Evolutionary conservation across 2,888 invertebrate species (phyloP).

Genomic region (Caprella mutica): DNA sequence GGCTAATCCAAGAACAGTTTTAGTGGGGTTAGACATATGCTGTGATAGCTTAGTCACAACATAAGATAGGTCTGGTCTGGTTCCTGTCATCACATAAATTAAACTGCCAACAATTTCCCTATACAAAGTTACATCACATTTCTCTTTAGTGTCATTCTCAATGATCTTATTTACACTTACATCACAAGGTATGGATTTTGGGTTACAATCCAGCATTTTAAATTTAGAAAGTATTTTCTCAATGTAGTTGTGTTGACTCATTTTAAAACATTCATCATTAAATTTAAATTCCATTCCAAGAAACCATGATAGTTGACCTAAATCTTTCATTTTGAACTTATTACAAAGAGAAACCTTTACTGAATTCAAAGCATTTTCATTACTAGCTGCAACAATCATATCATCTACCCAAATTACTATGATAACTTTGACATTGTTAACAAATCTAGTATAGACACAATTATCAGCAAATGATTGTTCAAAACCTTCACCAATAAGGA

Average conservation of each 20-base stretch:
- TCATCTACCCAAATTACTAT: not conserved
- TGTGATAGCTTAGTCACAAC: not conserved
- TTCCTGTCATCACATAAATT: not conserved
- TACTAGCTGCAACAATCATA: not conserved
- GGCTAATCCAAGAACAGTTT: too few relatives aligned
- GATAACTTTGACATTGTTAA: not conserved
- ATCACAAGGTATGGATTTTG: not conserved
- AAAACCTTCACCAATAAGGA: not conserved
- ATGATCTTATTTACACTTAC: not conserved
- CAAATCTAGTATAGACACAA: not conserved
- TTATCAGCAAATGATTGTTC: not conserved
- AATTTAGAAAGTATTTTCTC: not conserved
- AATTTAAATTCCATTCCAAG: too few relatives aligned
- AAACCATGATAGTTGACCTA: not conserved
- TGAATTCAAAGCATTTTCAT: not conserved
- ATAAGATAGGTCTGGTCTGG: not conserved
- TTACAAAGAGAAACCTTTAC: not conserved
- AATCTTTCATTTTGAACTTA: not conserved
- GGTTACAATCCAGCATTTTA: not conserved
- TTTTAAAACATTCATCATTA: too few relatives aligned
- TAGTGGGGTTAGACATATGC: too few relatives aligned
- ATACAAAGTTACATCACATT: not conserved
- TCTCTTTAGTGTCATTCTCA: not conserved
- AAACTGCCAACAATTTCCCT: not conserved
- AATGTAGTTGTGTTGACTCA: not conserved